Conservation (phyloP, 2,113 vertebrate genomes). For the Camelus dromedarius region DNA sequence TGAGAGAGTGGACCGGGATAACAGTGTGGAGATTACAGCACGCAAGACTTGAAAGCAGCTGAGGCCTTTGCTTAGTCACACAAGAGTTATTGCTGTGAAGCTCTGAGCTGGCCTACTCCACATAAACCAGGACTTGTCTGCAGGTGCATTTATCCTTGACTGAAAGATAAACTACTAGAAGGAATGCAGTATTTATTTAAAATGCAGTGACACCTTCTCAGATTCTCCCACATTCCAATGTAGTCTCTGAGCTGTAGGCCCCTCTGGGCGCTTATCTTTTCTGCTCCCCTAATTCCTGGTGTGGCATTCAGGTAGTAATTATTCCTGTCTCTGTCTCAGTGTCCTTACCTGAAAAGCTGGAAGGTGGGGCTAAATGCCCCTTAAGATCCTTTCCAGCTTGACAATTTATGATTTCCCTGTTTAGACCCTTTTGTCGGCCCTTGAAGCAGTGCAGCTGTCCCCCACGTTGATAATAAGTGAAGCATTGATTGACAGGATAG, state of each 20-base stretch:
- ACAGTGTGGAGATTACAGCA: neutral
- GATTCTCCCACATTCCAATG: neutral
- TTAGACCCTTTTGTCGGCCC: neutral
- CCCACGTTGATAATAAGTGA: slow-evolving; percentile 31
- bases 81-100: neutral
- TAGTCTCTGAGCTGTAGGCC: neutral
- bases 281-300: neutral
- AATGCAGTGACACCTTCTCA: neutral
- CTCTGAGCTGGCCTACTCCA: neutral
- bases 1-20: neutral
- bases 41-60: neutral
- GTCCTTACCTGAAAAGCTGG: slow-evolving; percentile 1
- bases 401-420: neutral
- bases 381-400: neutral
- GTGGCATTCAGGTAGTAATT: neutral
- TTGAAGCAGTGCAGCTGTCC: neutral
- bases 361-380: neutral
- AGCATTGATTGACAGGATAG: slow-evolving; percentile 37
- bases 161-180: neutral
- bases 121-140: neutral
- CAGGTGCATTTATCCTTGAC: neutral
- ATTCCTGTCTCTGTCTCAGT: neutral
- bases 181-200: neutral
- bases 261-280: neutral
- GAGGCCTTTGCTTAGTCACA: neutral